phyloP scores from a whole-genome alignment of 1,140 invertebrate species.

The Gerris buenoi region DNA sequence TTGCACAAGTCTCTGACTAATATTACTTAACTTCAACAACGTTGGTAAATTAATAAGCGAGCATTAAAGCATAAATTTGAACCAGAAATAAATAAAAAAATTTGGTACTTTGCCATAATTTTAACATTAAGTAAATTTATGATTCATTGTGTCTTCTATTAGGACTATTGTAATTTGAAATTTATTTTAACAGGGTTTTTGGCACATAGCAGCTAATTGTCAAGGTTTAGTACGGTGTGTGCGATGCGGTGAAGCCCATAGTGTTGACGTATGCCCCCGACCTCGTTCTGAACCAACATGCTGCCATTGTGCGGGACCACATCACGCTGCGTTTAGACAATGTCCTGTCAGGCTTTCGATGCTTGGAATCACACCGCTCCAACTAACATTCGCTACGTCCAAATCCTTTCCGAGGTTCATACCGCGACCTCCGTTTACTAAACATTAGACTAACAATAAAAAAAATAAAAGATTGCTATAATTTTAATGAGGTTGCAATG shows the following conservation, averaged over 20 bases:
- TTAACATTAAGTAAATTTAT: too few relatives aligned
- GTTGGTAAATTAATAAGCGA: too few relatives aligned
- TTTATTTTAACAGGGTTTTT: conserved; percentile 33
- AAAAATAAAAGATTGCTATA: neutral
- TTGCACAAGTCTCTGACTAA: too few relatives aligned
- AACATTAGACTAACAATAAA: neutral
- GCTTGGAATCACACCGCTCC: neutral
- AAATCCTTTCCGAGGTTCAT: neutral
- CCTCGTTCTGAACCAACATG: conserved; percentile 36
- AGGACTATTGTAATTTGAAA: neutral
- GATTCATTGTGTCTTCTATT: neutral
- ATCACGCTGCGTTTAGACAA: conserved; percentile 37
- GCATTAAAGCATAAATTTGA: neutral
- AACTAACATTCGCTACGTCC: neutral
- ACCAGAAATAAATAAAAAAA: too few relatives aligned
- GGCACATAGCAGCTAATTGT: conserved; percentile 38
- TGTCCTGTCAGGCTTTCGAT: conserved; percentile 33
- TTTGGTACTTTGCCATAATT: too few relatives aligned
- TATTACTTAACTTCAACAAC: too few relatives aligned
- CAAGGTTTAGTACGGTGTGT: conserved; percentile 35
- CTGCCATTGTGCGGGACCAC: conserved; percentile 36
- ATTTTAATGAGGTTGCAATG: too few relatives aligned
- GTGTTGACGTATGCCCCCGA: conserved; percentile 34
- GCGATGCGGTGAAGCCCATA: conserved; percentile 35
- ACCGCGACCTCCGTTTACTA: neutral